A percentile compares a stretch with the other conserved stretches of the same genome.
Evolutionary conservation across 2,797 vertebrate genomes (phyloP).

Genomic region (Podargus strigoides): DNA sequence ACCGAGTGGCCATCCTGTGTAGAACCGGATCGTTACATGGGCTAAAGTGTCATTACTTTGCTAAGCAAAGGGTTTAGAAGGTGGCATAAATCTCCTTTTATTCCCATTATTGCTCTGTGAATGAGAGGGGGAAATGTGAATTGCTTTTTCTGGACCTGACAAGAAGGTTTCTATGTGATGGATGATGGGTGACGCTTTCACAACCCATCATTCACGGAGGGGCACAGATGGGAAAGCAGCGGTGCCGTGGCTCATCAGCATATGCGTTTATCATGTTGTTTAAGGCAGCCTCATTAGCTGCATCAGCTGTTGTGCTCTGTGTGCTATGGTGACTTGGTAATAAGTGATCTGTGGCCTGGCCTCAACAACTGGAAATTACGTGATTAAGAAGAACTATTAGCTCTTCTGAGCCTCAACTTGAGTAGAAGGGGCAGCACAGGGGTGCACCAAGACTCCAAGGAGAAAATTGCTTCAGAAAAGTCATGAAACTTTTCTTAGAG

Average conservation of each 20-base stretch:
- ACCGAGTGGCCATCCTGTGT: neutral
- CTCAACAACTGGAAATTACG: neutral
- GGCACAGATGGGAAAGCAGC: neutral
- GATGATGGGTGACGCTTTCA: neutral
- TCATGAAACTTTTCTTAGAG: accelerated
- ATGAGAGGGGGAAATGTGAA: neutral
- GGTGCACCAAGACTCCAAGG: neutral
- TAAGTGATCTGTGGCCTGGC: neutral
- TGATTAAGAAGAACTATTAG: neutral
- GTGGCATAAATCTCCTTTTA: neutral
- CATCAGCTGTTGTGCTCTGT: neutral
- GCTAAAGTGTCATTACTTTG: neutral
- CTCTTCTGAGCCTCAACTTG: neutral
- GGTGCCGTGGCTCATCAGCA: neutral
- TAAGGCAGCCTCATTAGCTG: neutral
- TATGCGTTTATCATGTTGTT: neutral
- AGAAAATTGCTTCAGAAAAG: neutral
- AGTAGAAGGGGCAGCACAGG: neutral
- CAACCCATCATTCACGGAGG: neutral
- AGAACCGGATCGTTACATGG: neutral
- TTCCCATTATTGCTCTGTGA: neutral
- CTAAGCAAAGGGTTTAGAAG: neutral
- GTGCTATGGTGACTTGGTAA: neutral
- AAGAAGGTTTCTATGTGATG: neutral
- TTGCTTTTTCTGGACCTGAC: neutral